Evolutionary conservation across 2,797 vertebrate genomes (phyloP), one percentile per base, ranked within the genome.

Genomic region (Pteropus rufus): DNA sequence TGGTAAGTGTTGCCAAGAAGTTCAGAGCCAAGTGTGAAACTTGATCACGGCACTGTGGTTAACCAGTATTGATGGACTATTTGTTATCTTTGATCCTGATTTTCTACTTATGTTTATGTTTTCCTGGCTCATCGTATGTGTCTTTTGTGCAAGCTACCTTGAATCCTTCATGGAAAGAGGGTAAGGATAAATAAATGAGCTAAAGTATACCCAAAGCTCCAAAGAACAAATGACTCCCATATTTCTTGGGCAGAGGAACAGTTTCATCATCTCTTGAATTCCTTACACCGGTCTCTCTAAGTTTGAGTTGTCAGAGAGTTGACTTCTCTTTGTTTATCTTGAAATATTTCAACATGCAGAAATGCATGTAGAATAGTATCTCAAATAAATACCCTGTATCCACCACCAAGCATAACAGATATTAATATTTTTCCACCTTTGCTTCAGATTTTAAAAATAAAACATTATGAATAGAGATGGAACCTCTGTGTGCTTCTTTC

Each of bases 1-100:
- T 52, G 54, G 64, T 86, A 36, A 54, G n/a, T 46, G 18, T 64
- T 88, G 96, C 97, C 97, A 96, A 92, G 70, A 97, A 85, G 67
- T 79, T 75, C 88, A 41, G 90, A 90, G 92, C 92, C 96, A 95
- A 85, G 88, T 65, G 79, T 94, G 96, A 96, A 96, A 96, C n/a
- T 65, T 34, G 88, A 93, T 93, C 90, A 16, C 70, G 41, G 88
- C 19, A 65, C 95, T 58, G 65, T 56, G 82, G 83, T 49, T 82
- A 92, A 62, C 72, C 65, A n/a, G 72, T 90, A 89, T 92, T 73
- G 76, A 88, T 94, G 84, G 84, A 81, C 54, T 95, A 79, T 93
- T 96, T 96, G 86, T 93, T 90, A 64, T 92, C 95, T 92, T 93
- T 92, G 93, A 92, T 92, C 76, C 72, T 54, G 60, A 81, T 84